Conservation (phyloP, 2,888 invertebrate species). For the Orthosia incerta region DNA sequence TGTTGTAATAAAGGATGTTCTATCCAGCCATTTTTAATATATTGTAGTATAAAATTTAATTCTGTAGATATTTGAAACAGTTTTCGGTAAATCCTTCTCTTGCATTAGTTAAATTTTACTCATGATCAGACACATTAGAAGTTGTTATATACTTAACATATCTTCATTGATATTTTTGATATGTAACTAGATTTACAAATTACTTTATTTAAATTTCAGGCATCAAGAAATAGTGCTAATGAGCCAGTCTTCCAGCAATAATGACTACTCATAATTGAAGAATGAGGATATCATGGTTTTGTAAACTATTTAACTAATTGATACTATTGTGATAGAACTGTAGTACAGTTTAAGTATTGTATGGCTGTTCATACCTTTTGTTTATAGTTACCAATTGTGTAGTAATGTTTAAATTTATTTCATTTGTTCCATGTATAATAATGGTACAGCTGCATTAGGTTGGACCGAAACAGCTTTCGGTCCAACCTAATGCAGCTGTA, state of each 20-base stretch:
- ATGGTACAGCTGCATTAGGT: too few species aligned
- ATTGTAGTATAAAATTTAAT: neutral
- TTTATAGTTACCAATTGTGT: constrained; percentile 56
- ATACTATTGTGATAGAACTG: constrained; percentile 68
- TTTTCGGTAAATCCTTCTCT: constrained; percentile 1
- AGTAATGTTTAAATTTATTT: neutral
- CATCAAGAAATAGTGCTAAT: constrained; percentile 85
- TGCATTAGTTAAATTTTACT: neutral
- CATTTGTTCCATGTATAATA: too few species aligned
- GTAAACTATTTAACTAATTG: constrained; percentile 24
- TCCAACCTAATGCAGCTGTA: too few species aligned
- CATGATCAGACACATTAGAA: too few species aligned
- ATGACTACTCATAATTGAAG: constrained; percentile 77
- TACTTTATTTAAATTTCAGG: constrained; percentile 75
- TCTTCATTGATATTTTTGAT: neutral
- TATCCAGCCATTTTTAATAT: neutral
- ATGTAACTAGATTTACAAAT: constrained; percentile 4
- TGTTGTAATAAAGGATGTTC: neutral
- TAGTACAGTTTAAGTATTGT: constrained; percentile 58
- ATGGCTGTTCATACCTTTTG: constrained; percentile 54
- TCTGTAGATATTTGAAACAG: constrained; percentile 1
- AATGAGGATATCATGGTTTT: constrained; percentile 36
- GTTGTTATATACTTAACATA: too few species aligned
- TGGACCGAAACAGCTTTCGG: too few species aligned
- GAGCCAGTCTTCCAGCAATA: constrained; percentile 75